Percentiles rank a stretch among this genome's conserved stretches.
Evolutionary conservation across 2,797 vertebrate species (phyloP).

Genomic region (Chelonia mydas): DNA sequence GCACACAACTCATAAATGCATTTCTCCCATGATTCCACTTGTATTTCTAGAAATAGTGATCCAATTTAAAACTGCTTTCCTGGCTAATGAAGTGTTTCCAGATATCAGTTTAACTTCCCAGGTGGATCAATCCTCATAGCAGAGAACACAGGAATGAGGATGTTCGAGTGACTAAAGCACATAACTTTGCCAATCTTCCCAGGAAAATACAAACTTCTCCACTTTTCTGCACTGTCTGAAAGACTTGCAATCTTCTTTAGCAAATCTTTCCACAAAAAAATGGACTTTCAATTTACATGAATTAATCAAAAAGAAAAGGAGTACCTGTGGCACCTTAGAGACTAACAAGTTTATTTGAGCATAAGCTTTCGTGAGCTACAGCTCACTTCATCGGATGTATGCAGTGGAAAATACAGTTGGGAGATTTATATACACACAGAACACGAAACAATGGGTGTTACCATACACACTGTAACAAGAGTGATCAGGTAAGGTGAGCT

Average conservation of each 20-base stretch:
- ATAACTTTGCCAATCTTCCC: accelerated
- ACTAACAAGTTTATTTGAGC: no score
- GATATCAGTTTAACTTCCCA: not conserved
- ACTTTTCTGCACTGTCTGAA: not conserved
- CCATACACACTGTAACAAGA: no score
- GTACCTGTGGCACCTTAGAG: no score
- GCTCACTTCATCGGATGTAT: no score
- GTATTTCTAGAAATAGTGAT: slow-evolving; percentile 13
- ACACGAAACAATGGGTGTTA: no score
- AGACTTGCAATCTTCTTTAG: not conserved
- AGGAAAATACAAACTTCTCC: not conserved
- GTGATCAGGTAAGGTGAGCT: no score
- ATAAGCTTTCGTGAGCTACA: no score
- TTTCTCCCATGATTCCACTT: slow-evolving; percentile 1
- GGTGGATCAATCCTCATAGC: not conserved
- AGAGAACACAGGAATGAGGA: slow-evolving; percentile 13
- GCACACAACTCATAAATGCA: not conserved
- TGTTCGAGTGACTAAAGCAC: not conserved
- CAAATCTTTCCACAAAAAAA: not conserved
- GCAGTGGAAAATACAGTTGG: no score
- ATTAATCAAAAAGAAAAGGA: not conserved
- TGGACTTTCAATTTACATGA: not conserved
- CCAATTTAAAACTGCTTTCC: slow-evolving; percentile 1
- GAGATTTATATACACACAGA: no score
- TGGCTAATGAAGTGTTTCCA: slow-evolving; percentile 34